Evolutionary conservation across 2,113 vertebrate species (phyloP).

Genomic region (Gadus chalcogrammus): DNA sequence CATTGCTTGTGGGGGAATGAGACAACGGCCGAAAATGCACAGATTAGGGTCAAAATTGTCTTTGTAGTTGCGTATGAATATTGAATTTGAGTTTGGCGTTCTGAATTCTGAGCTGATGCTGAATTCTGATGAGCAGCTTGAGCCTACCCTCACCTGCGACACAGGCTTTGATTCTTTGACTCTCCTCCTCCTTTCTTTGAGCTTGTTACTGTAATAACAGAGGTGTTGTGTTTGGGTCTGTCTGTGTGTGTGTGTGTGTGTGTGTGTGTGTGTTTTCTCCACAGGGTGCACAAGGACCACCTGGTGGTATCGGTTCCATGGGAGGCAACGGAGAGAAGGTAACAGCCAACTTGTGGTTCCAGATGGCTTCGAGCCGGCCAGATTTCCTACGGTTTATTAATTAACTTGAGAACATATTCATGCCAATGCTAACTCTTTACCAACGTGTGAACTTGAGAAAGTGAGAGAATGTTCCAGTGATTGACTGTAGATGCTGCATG

Average conservation of each 20-base stretch:
- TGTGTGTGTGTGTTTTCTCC: slow-evolving; percentile 25
- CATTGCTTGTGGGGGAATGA: too few relatives aligned
- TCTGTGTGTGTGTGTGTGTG: neutral
- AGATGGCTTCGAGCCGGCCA: neutral
- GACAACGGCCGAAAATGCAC: too few relatives aligned
- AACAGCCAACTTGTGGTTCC: slow-evolving; percentile 29
- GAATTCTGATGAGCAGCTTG: neutral
- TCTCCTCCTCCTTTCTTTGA: neutral
- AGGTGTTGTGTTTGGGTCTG: neutral
- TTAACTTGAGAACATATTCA: neutral
- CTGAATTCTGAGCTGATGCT: neutral
- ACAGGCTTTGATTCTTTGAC: neutral
- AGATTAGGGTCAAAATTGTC: too few relatives aligned
- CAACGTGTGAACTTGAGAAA: neutral
- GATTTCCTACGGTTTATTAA: neutral
- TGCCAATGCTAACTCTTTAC: neutral
- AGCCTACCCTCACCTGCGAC: neutral
- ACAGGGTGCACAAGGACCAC: slow-evolving; percentile 91
- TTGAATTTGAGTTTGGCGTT: too few relatives aligned
- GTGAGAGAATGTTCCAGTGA: neutral
- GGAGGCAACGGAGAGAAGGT: slow-evolving; percentile 96
- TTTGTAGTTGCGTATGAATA: too few relatives aligned
- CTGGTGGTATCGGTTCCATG: slow-evolving; percentile 85
- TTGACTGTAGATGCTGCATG: neutral
- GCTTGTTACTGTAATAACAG: neutral